Percentiles rank a stretch among this genome's conserved stretches.
phyloP scores from a whole-genome alignment of 2,113 vertebrate genomes.

The Carassius carassius region DNA sequence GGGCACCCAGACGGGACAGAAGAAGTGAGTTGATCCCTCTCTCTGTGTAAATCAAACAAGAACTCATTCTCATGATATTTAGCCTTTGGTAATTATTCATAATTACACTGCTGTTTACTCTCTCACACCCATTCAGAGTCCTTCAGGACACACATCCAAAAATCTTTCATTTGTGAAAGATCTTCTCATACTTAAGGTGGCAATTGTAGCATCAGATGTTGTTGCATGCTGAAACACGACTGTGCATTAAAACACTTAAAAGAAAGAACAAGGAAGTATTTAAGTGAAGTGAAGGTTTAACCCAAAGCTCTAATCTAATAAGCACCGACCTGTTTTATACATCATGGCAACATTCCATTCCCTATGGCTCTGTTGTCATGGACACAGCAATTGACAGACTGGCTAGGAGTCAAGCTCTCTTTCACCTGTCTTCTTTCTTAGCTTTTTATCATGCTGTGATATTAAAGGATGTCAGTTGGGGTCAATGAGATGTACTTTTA shows the following conservation, averaged over 20 bases:
- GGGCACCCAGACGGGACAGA: constrained; percentile 92
- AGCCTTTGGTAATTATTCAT: not conserved
- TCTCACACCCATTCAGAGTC: not conserved
- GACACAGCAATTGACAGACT: not conserved
- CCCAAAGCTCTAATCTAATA: constrained; percentile 59
- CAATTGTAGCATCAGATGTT: not conserved
- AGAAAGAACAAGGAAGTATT: constrained; percentile 51
- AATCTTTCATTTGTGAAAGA: not conserved
- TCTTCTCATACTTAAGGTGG: not conserved
- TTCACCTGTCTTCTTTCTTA: not conserved
- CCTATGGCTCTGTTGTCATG: not conserved
- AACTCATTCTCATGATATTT: not conserved
- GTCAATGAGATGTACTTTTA: too few species aligned
- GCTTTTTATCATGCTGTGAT: not conserved
- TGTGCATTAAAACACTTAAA: constrained; percentile 53
- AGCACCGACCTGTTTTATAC: constrained; percentile 36
- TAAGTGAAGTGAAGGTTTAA: constrained; percentile 44
- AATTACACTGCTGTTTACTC: not conserved
- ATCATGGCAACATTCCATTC: constrained; percentile 27
- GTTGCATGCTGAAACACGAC: not conserved
- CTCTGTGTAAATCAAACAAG: not conserved
- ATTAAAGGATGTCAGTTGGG: too few species aligned
- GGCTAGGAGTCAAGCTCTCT: not conserved
- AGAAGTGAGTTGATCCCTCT: constrained; percentile 82
- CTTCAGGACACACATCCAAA: not conserved